phyloP scores from a whole-genome alignment of 2,888 invertebrate genomes.

The Epinotia nisella region DNA sequence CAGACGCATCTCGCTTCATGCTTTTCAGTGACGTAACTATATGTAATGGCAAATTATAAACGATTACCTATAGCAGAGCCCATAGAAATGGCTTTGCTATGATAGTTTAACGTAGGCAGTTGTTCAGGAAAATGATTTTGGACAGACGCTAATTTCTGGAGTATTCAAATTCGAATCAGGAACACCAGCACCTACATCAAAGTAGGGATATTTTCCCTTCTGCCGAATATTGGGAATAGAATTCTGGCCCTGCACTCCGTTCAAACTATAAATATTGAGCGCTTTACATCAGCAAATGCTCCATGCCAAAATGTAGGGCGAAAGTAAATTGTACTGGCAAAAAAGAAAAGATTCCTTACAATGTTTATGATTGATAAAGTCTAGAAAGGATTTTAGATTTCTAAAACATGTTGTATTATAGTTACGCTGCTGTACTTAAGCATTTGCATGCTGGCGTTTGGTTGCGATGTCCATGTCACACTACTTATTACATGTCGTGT shows the following conservation, averaged over 20 bases:
- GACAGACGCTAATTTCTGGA: neutral
- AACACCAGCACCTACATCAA: neutral
- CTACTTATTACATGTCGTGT: conserved; percentile 34
- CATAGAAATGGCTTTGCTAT: neutral
- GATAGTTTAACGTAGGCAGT: too few species aligned
- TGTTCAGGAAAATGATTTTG: too few species aligned
- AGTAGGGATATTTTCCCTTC: neutral
- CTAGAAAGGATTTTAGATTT: neutral
- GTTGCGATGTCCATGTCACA: conserved; percentile 43
- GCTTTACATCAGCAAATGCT: too few species aligned
- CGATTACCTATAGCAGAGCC: neutral
- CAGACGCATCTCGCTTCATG: conserved; percentile 59
- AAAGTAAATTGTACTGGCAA: neutral
- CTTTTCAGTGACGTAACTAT: conserved; percentile 52
- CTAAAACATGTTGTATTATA: neutral
- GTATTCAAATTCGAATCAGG: neutral
- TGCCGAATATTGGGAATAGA: neutral
- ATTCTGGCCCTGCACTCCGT: neutral
- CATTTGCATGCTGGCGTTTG: conserved; percentile 64
- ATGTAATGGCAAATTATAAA: neutral
- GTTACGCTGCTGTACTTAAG: conserved; percentile 52
- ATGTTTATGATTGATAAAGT: neutral
- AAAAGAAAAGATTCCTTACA: neutral
- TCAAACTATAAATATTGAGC: too few species aligned
- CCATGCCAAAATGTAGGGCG: too few species aligned